These are phyloP conservation scores for Hafferia zeledoni DNA, from an alignment of 2,797 vertebrate genomes.

Conservation along the genomic window DNA sequence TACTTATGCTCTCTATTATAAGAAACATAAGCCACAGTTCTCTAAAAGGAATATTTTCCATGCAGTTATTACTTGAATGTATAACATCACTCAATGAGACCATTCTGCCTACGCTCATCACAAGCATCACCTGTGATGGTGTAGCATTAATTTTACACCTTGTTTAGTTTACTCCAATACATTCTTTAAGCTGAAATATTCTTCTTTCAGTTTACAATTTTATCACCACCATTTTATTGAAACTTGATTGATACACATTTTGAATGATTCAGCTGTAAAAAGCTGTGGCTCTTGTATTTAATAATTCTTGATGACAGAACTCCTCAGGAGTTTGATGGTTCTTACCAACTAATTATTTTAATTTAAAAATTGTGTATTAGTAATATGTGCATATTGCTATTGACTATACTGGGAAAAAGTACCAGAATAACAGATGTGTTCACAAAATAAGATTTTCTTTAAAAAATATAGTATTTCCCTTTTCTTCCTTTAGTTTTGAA, in stretches of 20 bases:
- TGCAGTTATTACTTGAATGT: background rate
- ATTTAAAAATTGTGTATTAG: background rate
- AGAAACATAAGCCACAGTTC: conserved; percentile 10
- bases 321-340: background rate
- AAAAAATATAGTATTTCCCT: background rate
- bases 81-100: background rate
- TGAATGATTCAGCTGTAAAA: background rate
- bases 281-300: background rate
- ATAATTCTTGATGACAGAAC: background rate
- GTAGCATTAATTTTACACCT: background rate
- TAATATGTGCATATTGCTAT: background rate
- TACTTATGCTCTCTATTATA: conserved; percentile 35
- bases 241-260: background rate
- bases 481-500: background rate
- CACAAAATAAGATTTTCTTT: background rate
- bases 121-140: background rate
- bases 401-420: background rate
- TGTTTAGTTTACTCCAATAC: background rate
- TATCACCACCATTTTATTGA: background rate
- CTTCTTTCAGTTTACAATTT: background rate
- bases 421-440: background rate
- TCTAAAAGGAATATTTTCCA: background rate
- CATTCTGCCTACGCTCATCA: background rate
- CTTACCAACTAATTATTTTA: background rate
- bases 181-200: background rate